Base-by-base conservation (phyloP, 2,797 vertebrate species). In the Clarias platycephalus region DNA sequence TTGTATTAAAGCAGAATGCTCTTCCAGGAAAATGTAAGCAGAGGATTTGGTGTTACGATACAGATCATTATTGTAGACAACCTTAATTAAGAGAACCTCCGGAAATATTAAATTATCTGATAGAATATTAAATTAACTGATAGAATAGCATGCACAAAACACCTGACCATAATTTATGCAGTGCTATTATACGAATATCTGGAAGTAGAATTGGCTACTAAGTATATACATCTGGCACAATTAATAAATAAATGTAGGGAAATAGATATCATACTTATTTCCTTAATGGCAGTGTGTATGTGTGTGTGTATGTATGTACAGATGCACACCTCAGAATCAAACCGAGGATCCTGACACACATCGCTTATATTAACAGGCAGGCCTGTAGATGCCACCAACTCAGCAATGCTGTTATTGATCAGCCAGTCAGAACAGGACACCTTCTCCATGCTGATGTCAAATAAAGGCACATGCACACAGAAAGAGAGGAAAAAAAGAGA, bases 381-480 rank as follows among this genome's bases (percentile, higher is more conserved):
- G 31, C 95, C 95, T 18, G 95, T 96, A 82, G 95, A 96, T 22
- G 95, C 95, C 89, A 96, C 95, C 87, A 96, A 90, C 90, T 96
- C 95, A 90, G 95, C 95, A 82, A 96, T 96, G 90, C 95, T 96
- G 92, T 96, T 96, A 94, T 96, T 96, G 91, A 96, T 96, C 84
- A 96, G 90, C 95, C 95, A 96, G 85, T 95, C 95, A 22, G 95
- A 96, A 68, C 95, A 95, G 8, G 95, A 95, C 55, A 95, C 91
- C 89, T 96, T 96, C 91, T 96, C 95, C 94, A 95, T 93, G 92
- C 95, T 96, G 89, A 90, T 88, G 89, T 87, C 75, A 81, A 62
- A 37, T n/a, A 15, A 78, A 78, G 57, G 40, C 57, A 81, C 75
- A 90, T 37, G 88, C 60, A n/a, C 60, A 81, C 40, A 28, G 74